Evolutionary conservation across 2,888 invertebrate species (phyloP).

Genomic region (Ametastegia equiseti): DNA sequence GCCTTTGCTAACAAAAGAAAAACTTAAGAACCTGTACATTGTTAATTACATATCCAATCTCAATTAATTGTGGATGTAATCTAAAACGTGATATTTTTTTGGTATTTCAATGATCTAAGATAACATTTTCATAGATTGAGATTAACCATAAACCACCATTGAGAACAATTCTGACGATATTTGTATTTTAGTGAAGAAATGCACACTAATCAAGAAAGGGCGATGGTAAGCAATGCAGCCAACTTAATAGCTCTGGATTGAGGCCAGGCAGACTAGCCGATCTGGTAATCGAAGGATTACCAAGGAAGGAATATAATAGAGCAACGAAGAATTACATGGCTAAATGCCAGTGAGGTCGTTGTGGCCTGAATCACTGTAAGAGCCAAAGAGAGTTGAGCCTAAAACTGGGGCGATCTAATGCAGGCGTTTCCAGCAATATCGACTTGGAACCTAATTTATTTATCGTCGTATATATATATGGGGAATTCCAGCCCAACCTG

Average conservation of each 20-base stretch:
- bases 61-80: not conserved
- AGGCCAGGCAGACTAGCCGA: constrained; percentile 6
- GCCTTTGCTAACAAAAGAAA: not conserved
- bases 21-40: not conserved
- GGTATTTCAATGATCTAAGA: not conserved
- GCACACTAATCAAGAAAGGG: not conserved
- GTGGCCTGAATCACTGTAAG: not conserved
- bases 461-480: constrained; percentile 5
- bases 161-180: not conserved
- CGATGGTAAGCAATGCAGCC: not conserved
- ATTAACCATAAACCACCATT: not conserved
- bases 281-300: constrained; percentile 33
- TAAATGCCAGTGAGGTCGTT: constrained; percentile 6
- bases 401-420: constrained; percentile 11
- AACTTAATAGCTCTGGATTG: constrained; percentile 22
- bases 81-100: not conserved
- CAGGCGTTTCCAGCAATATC: constrained; percentile 1
- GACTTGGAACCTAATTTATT: constrained; percentile 10
- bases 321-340: constrained; percentile 25
- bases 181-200: not conserved
- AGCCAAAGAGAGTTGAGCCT: constrained; percentile 6
- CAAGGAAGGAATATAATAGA: constrained; percentile 9
- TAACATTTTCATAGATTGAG: not conserved
- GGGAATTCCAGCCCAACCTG: too few relatives aligned
- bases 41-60: not conserved